phyloP scores from a whole-genome alignment of 2,888 invertebrate species.

The Meganola albula region DNA sequence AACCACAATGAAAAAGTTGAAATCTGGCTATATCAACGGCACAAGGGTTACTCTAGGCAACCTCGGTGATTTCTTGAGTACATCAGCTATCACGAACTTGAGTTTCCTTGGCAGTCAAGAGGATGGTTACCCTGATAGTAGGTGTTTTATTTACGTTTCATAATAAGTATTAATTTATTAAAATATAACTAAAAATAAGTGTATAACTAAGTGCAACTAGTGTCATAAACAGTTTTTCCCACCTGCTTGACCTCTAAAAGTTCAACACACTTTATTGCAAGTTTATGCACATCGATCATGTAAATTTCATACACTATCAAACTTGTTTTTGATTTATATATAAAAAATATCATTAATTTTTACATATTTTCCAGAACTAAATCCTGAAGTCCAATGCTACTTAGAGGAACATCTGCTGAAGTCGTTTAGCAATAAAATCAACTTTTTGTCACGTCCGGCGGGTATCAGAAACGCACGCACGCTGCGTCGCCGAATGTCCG shows the following conservation, averaged over 20 bases:
- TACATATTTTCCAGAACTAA: constrained; percentile 76
- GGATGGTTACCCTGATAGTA: constrained; percentile 92
- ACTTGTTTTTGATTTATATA: too few species aligned
- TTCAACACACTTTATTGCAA: too few species aligned
- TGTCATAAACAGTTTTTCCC: too few species aligned
- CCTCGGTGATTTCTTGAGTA: constrained; percentile 95
- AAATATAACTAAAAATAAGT: too few species aligned
- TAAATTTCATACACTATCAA: too few species aligned
- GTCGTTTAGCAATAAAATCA: constrained; percentile 85
- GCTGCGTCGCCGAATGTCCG: constrained; percentile 87
- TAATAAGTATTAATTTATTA: background rate
- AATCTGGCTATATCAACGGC: constrained; percentile 99
- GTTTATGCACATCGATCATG: too few species aligned
- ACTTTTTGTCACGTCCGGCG: constrained; percentile 78
- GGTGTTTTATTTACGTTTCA: constrained; percentile 43
- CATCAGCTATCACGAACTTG: constrained; percentile 97
- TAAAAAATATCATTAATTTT: too few species aligned
- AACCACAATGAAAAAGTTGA: constrained; percentile 98
- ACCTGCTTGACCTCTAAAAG: too few species aligned
- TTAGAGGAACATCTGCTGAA: constrained; percentile 90
- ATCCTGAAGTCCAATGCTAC: constrained; percentile 91
- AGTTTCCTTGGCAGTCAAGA: constrained; percentile 96
- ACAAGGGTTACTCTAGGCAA: constrained; percentile 97
- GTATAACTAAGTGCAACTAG: too few species aligned
- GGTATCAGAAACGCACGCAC: constrained; percentile 71